phyloP scores from a whole-genome alignment of 2,113 vertebrate species.

The Coregonus clupeaformis region DNA sequence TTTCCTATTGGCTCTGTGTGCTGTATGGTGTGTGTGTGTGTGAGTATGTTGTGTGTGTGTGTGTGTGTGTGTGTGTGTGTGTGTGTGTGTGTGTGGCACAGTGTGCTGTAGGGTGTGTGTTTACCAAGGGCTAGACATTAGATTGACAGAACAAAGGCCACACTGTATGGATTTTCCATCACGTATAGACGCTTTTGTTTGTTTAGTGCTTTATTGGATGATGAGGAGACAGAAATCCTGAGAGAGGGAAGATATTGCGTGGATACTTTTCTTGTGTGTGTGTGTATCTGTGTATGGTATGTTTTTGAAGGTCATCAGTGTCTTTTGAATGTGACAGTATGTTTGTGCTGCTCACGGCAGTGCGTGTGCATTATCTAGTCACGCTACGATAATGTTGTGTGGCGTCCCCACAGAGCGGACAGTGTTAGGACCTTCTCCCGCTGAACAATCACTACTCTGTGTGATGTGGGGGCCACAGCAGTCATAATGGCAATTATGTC shows the following conservation, averaged over 20 bases:
- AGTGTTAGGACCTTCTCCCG: slow-evolving; percentile 44
- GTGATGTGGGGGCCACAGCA: slow-evolving; percentile 54
- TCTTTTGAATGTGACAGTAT: no score
- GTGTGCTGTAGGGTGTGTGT: slow-evolving; percentile 34
- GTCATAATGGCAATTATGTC: slow-evolving; percentile 66
- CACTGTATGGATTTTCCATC: slow-evolving; percentile 32
- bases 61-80: no score
- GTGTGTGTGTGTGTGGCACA: slow-evolving; percentile 2
- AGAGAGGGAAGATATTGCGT: slow-evolving; percentile 27
- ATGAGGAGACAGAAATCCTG: slow-evolving; percentile 36
- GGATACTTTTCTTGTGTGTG: slow-evolving; percentile 1
- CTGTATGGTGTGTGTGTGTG: no score
- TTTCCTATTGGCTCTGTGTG: slow-evolving; percentile 45
- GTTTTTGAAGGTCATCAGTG: no score
- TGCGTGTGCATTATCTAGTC: slow-evolving; percentile 51
- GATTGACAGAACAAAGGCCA: slow-evolving; percentile 26
- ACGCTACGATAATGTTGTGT: slow-evolving; percentile 65
- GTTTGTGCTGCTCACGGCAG: no score
- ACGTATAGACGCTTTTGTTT: slow-evolving; percentile 53
- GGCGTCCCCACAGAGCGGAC: slow-evolving; percentile 58
- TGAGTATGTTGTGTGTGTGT: no score
- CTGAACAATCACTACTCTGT: slow-evolving; percentile 63
- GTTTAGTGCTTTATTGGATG: slow-evolving; percentile 41
- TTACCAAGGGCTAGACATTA: slow-evolving; percentile 50
- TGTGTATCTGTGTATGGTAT: background rate